phyloP scores from a whole-genome alignment of 2,113 vertebrate species.

The Hylia prasina region DNA sequence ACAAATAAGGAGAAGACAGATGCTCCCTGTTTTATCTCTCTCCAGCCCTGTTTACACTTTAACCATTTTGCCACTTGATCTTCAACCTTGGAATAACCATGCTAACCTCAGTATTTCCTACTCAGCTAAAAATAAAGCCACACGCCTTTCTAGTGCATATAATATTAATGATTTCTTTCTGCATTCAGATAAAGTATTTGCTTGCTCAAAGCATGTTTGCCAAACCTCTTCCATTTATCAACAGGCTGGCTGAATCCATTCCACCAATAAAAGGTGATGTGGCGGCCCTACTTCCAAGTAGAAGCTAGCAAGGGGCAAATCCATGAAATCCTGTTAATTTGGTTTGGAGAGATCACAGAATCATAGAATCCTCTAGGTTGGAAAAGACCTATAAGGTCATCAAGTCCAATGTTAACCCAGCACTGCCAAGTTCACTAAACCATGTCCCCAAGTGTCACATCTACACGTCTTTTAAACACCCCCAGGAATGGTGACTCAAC shows the following conservation, averaged over 20 bases:
- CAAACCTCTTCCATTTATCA: not conserved
- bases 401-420: not conserved
- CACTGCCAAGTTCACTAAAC: not conserved
- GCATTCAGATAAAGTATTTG: not conserved
- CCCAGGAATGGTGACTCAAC: not conserved
- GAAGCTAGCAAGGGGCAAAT: not conserved
- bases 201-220: not conserved
- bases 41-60: conserved; percentile 12
- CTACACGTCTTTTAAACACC: not conserved
- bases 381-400: not conserved
- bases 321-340: not conserved
- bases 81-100: conserved; percentile 23
- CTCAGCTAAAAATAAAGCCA: conserved; percentile 18
- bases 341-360: not conserved
- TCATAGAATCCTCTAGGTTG: not conserved
- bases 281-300: not conserved
- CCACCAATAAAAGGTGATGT: not conserved
- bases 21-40: not conserved
- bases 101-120: conserved; percentile 1
- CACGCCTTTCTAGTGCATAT: not conserved
- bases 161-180: not conserved
- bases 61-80: conserved; percentile 42
- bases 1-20: not conserved
- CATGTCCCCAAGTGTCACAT: not conserved
- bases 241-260: not conserved